A percentile compares a stretch with the other conserved stretches of the same genome.
Conservation (phyloP, 2,888 invertebrate species). For the Platycheirus albimanus region DNA sequence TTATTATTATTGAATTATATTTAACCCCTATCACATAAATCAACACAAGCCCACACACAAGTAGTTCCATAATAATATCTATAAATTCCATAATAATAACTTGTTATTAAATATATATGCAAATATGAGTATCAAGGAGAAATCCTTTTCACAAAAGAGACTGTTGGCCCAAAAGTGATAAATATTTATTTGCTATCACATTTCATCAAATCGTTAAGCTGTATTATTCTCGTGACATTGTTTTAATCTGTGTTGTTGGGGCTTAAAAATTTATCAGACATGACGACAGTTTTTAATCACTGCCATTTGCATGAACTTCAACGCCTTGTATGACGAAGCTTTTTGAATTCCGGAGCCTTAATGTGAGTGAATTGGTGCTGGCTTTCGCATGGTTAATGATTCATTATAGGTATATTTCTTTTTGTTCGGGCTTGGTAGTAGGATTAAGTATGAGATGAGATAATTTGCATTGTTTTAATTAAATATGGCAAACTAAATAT, state of each 20-base stretch:
- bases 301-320: slow-evolving; percentile 38
- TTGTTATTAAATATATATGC: slow-evolving; percentile 30
- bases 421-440: no score
- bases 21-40: slow-evolving; percentile 21
- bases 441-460: no score
- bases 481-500: no score
- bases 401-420: background rate
- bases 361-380: slow-evolving; percentile 22
- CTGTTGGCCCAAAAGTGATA: slow-evolving; percentile 22
- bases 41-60: slow-evolving; percentile 2
- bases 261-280: slow-evolving; percentile 35
- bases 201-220: slow-evolving; percentile 37
- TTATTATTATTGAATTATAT: slow-evolving; percentile 6
- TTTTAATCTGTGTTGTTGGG: slow-evolving; percentile 28
- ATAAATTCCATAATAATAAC: slow-evolving; percentile 18
- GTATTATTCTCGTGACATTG: slow-evolving; percentile 20
- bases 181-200: slow-evolving; percentile 36
- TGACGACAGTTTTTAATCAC: slow-evolving; percentile 39
- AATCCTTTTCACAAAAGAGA: slow-evolving; percentile 21
- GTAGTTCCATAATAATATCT: slow-evolving; percentile 4
- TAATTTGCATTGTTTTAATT: no score
- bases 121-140: slow-evolving; percentile 23
- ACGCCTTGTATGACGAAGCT: slow-evolving; percentile 1
- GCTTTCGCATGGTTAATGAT: slow-evolving; percentile 24
- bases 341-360: slow-evolving; percentile 27